phyloP scores from a whole-genome alignment of 2,888 invertebrate species.

The Tuta absoluta region DNA sequence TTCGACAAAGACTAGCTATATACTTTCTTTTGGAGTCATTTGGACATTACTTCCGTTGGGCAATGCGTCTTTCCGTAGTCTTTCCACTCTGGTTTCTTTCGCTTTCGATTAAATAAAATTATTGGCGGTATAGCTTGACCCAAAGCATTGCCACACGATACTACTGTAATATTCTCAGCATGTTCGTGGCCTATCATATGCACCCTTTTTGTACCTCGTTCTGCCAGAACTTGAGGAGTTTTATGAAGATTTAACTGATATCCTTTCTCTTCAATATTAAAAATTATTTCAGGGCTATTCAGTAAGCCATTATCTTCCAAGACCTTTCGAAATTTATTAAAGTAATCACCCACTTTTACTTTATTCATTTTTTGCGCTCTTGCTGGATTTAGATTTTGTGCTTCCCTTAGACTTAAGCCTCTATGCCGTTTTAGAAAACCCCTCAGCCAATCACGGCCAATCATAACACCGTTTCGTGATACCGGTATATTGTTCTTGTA shows the following conservation, averaged over 20 bases:
- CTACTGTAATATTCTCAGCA: constrained; percentile 28
- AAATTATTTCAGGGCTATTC: constrained; percentile 12
- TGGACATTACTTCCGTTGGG: constrained; percentile 30
- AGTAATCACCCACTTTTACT: constrained; percentile 19
- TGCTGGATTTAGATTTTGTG: constrained; percentile 24
- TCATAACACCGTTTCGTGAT: background rate
- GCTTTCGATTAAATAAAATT: constrained; percentile 27
- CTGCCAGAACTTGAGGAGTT: constrained; percentile 17
- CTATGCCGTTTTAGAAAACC: constrained; percentile 32
- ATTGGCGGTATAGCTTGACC: constrained; percentile 32
- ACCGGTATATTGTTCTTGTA: too few species aligned
- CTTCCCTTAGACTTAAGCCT: constrained; percentile 35
- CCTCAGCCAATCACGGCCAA: constrained; percentile 32
- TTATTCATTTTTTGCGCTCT: constrained; percentile 19
- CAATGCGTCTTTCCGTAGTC: too few species aligned
- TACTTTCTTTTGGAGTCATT: constrained; percentile 24
- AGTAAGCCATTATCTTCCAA: constrained; percentile 3
- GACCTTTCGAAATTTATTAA: background rate
- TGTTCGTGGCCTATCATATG: background rate
- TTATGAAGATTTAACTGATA: constrained; percentile 13
- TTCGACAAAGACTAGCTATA: background rate
- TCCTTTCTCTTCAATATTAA: constrained; percentile 21
- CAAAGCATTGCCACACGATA: constrained; percentile 35
- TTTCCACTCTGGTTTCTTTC: constrained; percentile 32
- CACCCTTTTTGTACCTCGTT: constrained; percentile 25